Evolutionary conservation across 1,140 invertebrate species (phyloP), one percentile per base, ranked within the genome.

Genomic region (Micrasema longulum): DNA sequence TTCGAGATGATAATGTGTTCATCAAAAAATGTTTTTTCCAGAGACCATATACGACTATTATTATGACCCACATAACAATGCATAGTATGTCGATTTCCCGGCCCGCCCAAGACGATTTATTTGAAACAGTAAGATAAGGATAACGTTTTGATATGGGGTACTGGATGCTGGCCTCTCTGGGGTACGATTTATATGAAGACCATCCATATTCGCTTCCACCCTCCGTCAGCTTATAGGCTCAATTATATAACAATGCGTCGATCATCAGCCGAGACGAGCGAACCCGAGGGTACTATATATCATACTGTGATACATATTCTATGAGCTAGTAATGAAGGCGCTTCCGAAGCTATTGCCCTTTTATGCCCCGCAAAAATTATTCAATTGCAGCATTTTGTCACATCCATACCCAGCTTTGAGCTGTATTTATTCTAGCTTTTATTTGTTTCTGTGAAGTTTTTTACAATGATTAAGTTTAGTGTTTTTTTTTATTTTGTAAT

Each of bases 311-410:
- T 38, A 60, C 55, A 18, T 12, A n/a, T n/a, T n/a, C n/a, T n/a
- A n/a, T n/a, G n/a, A n/a, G n/a, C n/a, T n/a, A 16, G 5, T 60
- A 60, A 41, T 38, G 35, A 16, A 60, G 55, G 14, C 35, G 35
- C 55, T 53, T 53, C 4, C 47, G 16, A 38, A 10, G 23, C 35
- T 11, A 60, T 53, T 60, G 55, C 55, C 12, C 35, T 23, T 41
- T 41, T 38, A n/a, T 22, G 18, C 35, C 18, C 38, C 16, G 20
- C 14, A 60, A n/a, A n/a, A 38, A 38, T 22, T 60, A 38, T 60
- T 38, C 55, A 18, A 60, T 60, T 60, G 36, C 36, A 41, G 7
- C 36, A 60, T 12, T 60, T 41, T 41, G 22, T 60, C 55, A 60
- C 22, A 6, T 5, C 26, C 26, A 31, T 7, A 7, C 26, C 26